Percentiles rank a stretch among this genome's conserved stretches.
phyloP scores from a whole-genome alignment of 2,113 vertebrate genomes.

The Seriola dumerili region DNA sequence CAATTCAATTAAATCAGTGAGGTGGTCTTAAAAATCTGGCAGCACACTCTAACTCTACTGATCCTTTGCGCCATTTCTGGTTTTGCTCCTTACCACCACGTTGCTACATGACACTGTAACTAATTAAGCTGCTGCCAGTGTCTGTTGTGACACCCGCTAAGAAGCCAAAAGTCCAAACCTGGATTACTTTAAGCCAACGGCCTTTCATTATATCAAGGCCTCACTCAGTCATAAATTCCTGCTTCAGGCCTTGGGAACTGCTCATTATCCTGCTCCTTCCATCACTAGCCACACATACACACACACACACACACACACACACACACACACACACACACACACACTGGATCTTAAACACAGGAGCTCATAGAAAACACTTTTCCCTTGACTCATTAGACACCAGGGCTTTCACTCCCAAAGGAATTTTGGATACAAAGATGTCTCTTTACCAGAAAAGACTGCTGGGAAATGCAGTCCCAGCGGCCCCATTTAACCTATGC shows the following conservation, averaged over 20 bases:
- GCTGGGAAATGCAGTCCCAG: conserved; percentile 18
- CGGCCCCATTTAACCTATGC: conserved; percentile 16
- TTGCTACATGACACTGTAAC: conserved; percentile 48
- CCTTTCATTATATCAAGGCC: conserved; percentile 69
- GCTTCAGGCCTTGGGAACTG: conserved; percentile 55
- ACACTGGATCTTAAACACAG: conserved; percentile 35
- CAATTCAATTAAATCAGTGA: conserved; percentile 31
- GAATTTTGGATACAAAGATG: conserved; percentile 15
- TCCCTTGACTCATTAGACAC: conserved; percentile 52
- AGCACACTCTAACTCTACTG: neutral
- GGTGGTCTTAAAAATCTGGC: neutral
- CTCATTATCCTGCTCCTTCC: conserved; percentile 67
- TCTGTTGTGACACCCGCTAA: conserved; percentile 39
- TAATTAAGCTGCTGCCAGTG: conserved; percentile 65
- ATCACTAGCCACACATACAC: conserved; percentile 31
- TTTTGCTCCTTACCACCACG: conserved; percentile 24
- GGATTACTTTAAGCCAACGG: conserved; percentile 69
- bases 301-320: conserved; percentile 21
- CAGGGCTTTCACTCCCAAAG: conserved; percentile 1
- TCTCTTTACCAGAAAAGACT: conserved; percentile 20
- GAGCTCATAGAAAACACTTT: conserved; percentile 28
- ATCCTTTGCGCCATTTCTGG: conserved; percentile 18
- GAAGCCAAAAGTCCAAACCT: conserved; percentile 64
- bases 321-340: conserved; percentile 24
- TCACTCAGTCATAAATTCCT: conserved; percentile 63